Conservation (phyloP, 2,888 invertebrate species). For the Dioctria linearis region DNA sequence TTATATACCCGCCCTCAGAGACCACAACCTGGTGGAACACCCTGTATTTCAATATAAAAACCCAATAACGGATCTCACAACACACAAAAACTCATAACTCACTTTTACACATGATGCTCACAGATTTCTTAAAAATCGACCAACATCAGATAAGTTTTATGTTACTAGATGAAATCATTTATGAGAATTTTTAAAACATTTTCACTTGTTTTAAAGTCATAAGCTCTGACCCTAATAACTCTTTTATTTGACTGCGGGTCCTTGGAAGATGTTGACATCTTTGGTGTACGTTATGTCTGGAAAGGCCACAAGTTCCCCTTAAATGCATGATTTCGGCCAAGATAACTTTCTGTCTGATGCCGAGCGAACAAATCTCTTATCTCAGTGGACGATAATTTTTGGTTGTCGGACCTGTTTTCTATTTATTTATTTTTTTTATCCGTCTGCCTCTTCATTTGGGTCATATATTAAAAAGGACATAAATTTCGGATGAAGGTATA, state of each 20-base stretch:
- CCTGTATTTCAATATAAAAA: too few species aligned
- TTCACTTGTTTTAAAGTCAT: constrained; percentile 38
- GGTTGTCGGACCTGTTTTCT: neutral
- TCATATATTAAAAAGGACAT: neutral
- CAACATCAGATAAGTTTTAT: constrained; percentile 3
- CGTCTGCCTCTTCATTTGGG: neutral
- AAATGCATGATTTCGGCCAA: constrained; percentile 14
- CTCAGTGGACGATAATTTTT: neutral
- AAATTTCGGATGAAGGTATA: neutral
- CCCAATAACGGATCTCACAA: neutral
- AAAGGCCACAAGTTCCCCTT: constrained; percentile 39
- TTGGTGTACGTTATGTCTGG: neutral
- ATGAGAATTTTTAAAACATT: constrained; percentile 2
- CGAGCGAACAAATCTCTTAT: neutral
- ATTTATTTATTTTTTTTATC: neutral
- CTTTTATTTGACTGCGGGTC: constrained; percentile 22
- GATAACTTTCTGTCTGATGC: constrained; percentile 14
- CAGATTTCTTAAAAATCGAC: neutral
- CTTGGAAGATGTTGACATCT: neutral
- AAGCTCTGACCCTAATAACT: constrained; percentile 35
- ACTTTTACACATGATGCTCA: neutral
- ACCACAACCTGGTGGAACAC: too few species aligned
- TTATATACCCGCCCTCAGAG: too few species aligned
- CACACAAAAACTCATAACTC: neutral
- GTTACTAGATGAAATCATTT: neutral